Base-by-base conservation (phyloP, 2,888 invertebrate species). In the Cerastis rubricosa region DNA sequence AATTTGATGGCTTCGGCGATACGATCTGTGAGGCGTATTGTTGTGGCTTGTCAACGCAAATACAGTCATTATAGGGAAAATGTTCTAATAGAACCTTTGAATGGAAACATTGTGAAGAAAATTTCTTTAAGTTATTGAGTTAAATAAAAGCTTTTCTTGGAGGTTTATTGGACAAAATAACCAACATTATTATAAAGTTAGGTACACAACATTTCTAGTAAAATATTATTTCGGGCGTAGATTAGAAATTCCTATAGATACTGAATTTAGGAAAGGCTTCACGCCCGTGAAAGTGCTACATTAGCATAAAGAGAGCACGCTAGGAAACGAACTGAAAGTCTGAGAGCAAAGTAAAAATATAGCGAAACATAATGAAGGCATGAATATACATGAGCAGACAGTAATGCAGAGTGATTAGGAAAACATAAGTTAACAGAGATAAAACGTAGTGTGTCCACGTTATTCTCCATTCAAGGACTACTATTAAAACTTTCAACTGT, bases 251-350 rank as follows among this genome's bases (percentile, higher is more conserved):
- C 61, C 54, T 74, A 69, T n/a, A n/a, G n/a, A n/a, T 25, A 67
- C 61, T 51, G 47, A 78, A 66, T 81, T 80, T 40, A 67, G 81
- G 66, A 78, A 72, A 73, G 63, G 57, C 47, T 35, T 25, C 40
- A 59, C 43, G 19, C 43, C 66, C 49, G 64, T 78, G 59, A 78
- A 72, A 64, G 71, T 70, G 45, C 47, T 35, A 49, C 49, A 75
- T 84, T 84, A 73, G 47, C 84, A 85, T 75, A 78, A 85, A 78
- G 54, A 64, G 65, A 78, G 81, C 77, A 77, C 69, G 73, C 47
- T 59, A 72, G 81, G 66, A 51, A 47, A 61, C 70, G 35, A 66
- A 64, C 78, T 78, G 67, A 72, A 67, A 74, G 65, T 64, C 51
- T 40, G 59, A 43, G 67, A 59, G 67, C 64, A 69, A 74, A 69